Conservation (phyloP, 2,113 vertebrate species). For the Oreamnos americanus region DNA sequence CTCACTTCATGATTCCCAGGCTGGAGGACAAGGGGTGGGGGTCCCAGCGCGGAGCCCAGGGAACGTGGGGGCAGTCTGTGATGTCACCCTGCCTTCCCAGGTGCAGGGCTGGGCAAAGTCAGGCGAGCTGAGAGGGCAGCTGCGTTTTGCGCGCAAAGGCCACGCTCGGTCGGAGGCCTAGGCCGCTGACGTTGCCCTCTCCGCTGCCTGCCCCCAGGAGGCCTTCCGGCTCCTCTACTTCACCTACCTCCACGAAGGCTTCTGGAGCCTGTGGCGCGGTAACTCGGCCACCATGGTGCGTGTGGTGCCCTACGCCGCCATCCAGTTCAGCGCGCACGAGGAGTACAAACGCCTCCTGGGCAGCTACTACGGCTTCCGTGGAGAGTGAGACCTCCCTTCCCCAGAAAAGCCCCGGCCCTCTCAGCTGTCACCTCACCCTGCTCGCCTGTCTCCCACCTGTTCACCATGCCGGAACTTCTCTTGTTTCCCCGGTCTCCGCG, state of each 20-base stretch:
- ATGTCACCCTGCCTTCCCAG: background rate
- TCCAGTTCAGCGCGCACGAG: constrained; percentile 97
- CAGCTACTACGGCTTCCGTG: constrained; percentile 91
- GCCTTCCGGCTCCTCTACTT: constrained; percentile 94
- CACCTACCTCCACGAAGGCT: constrained; percentile 94
- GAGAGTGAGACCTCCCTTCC: constrained; percentile 85
- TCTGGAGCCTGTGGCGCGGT: constrained; percentile 95
- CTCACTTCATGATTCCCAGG: background rate
- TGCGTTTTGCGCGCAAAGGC: background rate
- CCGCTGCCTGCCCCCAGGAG: constrained; percentile 82
- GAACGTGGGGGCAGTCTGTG: background rate
- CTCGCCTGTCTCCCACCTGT: background rate
- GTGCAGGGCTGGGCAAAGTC: background rate
- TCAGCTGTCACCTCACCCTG: accelerated
- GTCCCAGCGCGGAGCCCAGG: background rate
- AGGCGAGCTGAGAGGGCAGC: background rate
- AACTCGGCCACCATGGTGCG: constrained; percentile 99
- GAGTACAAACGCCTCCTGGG: constrained; percentile 94
- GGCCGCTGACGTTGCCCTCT: background rate
- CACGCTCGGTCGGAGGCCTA: accelerated
- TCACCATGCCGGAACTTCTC: background rate
- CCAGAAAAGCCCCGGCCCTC: background rate
- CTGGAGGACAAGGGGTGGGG: background rate
- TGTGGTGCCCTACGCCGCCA: constrained; percentile 95
- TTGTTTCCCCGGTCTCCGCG: background rate